Conservation (phyloP, 2,113 vertebrate genomes). For the Ellobius talpinus region DNA sequence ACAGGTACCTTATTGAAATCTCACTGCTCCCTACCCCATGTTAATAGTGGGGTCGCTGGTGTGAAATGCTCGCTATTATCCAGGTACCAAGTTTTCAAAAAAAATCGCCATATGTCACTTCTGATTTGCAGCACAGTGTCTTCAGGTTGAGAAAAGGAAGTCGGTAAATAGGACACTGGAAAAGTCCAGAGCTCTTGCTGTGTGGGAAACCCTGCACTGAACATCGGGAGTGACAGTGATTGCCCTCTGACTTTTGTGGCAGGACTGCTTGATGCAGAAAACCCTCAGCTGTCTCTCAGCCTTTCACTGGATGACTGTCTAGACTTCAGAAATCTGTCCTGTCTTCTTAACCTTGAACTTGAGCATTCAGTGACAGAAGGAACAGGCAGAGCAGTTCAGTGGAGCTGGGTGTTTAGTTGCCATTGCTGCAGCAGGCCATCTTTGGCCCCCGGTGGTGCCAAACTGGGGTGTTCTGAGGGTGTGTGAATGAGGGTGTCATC, state of each 20-base stretch:
- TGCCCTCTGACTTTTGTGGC: too few relatives aligned
- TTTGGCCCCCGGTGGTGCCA: not conserved
- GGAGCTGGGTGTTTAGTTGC: not conserved
- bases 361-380: slow-evolving; percentile 52
- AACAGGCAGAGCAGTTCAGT: not conserved
- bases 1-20: not conserved
- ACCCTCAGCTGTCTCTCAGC: not conserved
- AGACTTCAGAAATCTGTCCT: not conserved
- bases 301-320: slow-evolving; percentile 27
- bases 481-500: not conserved
- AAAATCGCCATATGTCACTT: not conserved
- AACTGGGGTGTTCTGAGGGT: not conserved
- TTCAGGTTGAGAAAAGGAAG: not conserved
- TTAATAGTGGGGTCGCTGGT: not conserved
- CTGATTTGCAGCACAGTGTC: not conserved
- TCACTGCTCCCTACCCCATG: not conserved
- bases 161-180: not conserved
- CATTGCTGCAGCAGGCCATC: not conserved
- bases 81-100: not conserved
- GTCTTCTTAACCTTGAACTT: slow-evolving; percentile 71
- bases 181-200: not conserved
- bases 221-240: not conserved
- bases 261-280: not conserved
- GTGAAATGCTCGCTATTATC: not conserved
- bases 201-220: not conserved